phyloP scores from a whole-genome alignment of 1,140 invertebrate genomes.

The Drosophila orosa region DNA sequence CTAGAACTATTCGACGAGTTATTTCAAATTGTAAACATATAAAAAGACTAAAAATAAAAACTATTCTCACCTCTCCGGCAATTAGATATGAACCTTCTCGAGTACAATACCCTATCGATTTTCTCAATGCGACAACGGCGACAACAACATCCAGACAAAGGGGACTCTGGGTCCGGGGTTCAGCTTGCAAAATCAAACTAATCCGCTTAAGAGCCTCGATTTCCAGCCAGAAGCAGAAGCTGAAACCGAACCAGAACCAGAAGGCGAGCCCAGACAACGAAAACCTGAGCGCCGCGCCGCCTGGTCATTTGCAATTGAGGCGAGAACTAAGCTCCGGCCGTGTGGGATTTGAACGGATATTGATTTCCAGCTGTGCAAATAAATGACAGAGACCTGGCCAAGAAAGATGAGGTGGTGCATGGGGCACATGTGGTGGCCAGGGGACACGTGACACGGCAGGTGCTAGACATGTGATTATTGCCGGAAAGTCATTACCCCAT shows the following conservation, averaged over 20 bases:
- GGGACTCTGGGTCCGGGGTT: slow-evolving; percentile 29
- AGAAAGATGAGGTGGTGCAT: slow-evolving; percentile 46
- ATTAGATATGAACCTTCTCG: slow-evolving; percentile 51
- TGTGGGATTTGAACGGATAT: slow-evolving; percentile 51
- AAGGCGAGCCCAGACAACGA: slow-evolving; percentile 33
- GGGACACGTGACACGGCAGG: slow-evolving; percentile 63
- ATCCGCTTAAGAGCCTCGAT: slow-evolving; percentile 77
- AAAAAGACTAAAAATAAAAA: slow-evolving; percentile 18
- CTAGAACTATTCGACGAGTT: too few species aligned
- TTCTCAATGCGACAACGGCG: slow-evolving; percentile 22
- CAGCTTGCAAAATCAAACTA: slow-evolving; percentile 72
- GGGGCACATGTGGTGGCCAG: slow-evolving; percentile 6
- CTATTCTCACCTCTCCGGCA: slow-evolving; percentile 44
- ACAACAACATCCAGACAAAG: slow-evolving; percentile 29
- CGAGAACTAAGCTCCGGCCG: slow-evolving; percentile 52
- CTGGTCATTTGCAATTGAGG: slow-evolving; percentile 48
- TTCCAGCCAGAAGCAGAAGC: slow-evolving; percentile 43
- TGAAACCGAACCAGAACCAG: slow-evolving; percentile 19
- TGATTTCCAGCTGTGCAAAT: slow-evolving; percentile 63
- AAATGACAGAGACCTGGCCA: slow-evolving; percentile 29
- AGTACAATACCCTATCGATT: slow-evolving; percentile 76
- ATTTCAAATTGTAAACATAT: too few species aligned
- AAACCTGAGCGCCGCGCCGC: slow-evolving; percentile 27
- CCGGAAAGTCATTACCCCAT: slow-evolving; percentile 13
- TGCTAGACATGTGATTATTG: slow-evolving; percentile 35